Evolutionary conservation across 2,888 invertebrate species (phyloP).

Genomic region (Phaedon cochleariae): DNA sequence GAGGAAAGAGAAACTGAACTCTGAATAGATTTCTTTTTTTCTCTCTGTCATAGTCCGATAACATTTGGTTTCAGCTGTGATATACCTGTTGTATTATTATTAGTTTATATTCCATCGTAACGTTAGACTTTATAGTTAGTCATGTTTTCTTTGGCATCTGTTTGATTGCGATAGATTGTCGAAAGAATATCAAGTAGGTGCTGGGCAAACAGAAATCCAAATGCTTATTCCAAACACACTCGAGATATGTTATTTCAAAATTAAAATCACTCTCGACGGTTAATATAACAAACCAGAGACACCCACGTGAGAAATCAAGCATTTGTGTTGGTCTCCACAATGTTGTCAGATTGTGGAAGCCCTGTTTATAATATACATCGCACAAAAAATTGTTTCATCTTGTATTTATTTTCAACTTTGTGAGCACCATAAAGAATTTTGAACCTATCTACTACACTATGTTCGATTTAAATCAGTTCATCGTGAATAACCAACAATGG

Average conservation of each 20-base stretch:
- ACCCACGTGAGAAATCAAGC: constrained; percentile 16
- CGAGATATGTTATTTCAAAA: constrained; percentile 26
- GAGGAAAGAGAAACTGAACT: no score
- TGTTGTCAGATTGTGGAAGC: not conserved
- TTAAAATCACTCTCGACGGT: constrained; percentile 27
- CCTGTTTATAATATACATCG: no score
- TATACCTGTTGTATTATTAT: not conserved
- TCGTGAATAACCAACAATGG: no score
- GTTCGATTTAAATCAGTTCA: no score
- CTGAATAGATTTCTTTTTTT: no score
- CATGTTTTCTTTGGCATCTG: constrained; percentile 1
- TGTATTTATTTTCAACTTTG: no score
- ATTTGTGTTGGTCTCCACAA: not conserved
- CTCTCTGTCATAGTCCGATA: not conserved
- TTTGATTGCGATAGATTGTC: not conserved
- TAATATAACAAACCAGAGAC: constrained; percentile 21
- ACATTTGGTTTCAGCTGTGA: no score
- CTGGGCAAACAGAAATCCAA: constrained; percentile 5
- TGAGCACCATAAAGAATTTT: no score
- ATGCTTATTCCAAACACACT: constrained; percentile 24
- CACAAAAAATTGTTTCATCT: not conserved
- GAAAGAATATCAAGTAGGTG: constrained; percentile 2
- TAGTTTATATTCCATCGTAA: not conserved
- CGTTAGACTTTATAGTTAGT: not conserved
- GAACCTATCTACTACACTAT: no score